phyloP scores from a whole-genome alignment of 1,140 invertebrate genomes.

The Mylabris phalerata region DNA sequence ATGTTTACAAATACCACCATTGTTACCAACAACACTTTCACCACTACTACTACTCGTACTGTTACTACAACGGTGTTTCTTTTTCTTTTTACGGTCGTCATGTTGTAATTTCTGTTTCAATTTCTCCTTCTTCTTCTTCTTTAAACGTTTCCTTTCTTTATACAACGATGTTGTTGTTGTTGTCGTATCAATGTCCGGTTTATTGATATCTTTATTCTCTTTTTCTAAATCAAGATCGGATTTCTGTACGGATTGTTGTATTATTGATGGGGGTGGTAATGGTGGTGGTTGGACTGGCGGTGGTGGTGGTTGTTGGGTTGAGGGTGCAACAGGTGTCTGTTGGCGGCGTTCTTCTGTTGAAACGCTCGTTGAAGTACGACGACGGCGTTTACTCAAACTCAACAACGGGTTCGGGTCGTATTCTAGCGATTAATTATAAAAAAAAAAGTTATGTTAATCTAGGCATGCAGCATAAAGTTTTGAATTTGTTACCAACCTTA shows the following conservation, averaged over 20 bases:
- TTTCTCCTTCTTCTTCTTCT: conserved; percentile 65
- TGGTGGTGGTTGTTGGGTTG: conserved; percentile 24
- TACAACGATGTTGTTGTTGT: conserved; percentile 38
- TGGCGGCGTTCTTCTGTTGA: conserved; percentile 51
- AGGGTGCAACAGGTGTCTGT: conserved; percentile 7
- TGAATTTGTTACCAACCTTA: no score
- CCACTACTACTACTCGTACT: no score
- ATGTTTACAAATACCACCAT: conserved; percentile 64
- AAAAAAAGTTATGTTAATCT: no score
- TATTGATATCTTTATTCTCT: conserved; percentile 34
- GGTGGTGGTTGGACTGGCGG: conserved; percentile 20
- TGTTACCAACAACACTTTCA: not conserved
- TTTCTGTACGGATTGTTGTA: conserved; percentile 6
- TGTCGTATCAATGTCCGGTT: conserved; percentile 14
- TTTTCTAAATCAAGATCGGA: conserved; percentile 5
- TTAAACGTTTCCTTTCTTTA: conserved; percentile 60
- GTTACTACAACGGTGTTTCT: conserved; percentile 57
- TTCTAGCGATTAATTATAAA: conserved; percentile 43
- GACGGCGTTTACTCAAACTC: conserved; percentile 64
- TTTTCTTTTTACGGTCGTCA: conserved; percentile 59
- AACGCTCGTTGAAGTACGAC: conserved; percentile 52
- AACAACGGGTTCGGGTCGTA: conserved; percentile 74
- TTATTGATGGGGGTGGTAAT: conserved; percentile 3
- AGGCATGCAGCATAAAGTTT: no score
- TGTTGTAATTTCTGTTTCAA: conserved; percentile 46